phyloP scores from a whole-genome alignment of 2,797 vertebrate species.

The Harpagifer antarcticus region DNA sequence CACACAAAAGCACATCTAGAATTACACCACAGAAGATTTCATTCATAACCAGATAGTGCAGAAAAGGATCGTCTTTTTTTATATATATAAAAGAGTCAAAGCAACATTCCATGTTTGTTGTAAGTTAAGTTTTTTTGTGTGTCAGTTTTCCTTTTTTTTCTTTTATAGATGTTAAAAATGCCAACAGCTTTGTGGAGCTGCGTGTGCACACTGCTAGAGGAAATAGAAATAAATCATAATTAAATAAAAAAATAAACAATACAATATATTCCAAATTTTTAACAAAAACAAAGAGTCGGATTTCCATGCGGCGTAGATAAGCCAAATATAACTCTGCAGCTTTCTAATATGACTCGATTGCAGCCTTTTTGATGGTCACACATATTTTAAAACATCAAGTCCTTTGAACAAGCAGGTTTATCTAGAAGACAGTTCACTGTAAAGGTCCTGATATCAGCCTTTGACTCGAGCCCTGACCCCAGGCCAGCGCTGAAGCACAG shows the following conservation, averaged over 20 bases:
- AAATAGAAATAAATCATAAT: constrained; percentile 60
- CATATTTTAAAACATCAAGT: constrained; percentile 73
- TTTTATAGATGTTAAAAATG: constrained; percentile 86
- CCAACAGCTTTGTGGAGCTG: constrained; percentile 84
- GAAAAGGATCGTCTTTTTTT: constrained; percentile 84
- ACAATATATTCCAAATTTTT: constrained; percentile 87
- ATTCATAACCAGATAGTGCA: constrained; percentile 94
- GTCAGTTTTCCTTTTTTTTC: constrained; percentile 66
- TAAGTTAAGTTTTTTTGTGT: constrained; percentile 66
- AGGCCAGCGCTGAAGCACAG: constrained; percentile 83
- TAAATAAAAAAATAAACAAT: constrained; percentile 80
- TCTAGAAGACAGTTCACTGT: constrained; percentile 76
- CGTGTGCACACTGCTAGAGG: constrained; percentile 65
- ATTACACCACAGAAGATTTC: constrained; percentile 91
- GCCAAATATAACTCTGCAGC: constrained; percentile 87
- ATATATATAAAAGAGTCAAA: constrained; percentile 87
- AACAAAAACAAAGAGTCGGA: constrained; percentile 79
- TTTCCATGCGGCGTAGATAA: constrained; percentile 84
- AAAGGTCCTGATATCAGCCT: constrained; percentile 81
- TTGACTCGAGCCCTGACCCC: constrained; percentile 72
- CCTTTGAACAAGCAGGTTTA: constrained; percentile 79
- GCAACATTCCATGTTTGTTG: constrained; percentile 88
- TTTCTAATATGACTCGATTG: constrained; percentile 84
- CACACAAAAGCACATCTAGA: constrained; percentile 94
- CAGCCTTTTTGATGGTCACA: constrained; percentile 79